Evolutionary conservation across 2,797 vertebrate species (phyloP).

Genomic region (Fundulus diaphanus): DNA sequence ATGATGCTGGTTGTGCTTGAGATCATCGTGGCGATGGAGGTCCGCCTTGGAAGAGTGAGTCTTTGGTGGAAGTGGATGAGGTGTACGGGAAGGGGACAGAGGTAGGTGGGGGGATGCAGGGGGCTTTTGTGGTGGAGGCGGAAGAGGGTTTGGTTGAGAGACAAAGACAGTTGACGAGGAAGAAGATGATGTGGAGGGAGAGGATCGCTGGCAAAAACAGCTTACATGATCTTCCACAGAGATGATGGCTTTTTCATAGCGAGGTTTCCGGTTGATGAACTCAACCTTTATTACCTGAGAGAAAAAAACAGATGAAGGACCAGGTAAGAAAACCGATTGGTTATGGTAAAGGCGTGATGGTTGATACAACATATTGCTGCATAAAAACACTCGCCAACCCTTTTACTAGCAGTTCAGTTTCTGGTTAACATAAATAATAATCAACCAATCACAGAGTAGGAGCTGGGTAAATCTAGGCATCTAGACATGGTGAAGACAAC

Average conservation of each 20-base stretch:
- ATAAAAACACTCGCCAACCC: background rate
- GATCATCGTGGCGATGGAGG: constrained; percentile 78
- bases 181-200: constrained; percentile 31
- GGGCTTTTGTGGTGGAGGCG: constrained; percentile 40
- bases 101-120: constrained; percentile 38
- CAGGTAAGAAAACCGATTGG: background rate
- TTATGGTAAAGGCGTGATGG: background rate
- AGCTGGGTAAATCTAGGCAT: background rate
- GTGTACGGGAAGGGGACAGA: constrained; percentile 15
- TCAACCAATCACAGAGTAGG: background rate
- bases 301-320: constrained; percentile 23
- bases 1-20: constrained; percentile 80
- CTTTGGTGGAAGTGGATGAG: constrained; percentile 58
- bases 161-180: constrained; percentile 46
- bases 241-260: constrained; percentile 85
- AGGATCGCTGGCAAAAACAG: constrained; percentile 85
- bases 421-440: background rate
- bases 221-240: constrained; percentile 91
- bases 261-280: constrained; percentile 79
- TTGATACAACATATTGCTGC: background rate
- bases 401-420: background rate
- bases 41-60: constrained; percentile 75
- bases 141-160: constrained; percentile 49
- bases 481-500: background rate
- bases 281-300: constrained; percentile 90